Base-by-base conservation (phyloP, 2,797 vertebrate genomes). In the Smutsia temminckii region DNA sequence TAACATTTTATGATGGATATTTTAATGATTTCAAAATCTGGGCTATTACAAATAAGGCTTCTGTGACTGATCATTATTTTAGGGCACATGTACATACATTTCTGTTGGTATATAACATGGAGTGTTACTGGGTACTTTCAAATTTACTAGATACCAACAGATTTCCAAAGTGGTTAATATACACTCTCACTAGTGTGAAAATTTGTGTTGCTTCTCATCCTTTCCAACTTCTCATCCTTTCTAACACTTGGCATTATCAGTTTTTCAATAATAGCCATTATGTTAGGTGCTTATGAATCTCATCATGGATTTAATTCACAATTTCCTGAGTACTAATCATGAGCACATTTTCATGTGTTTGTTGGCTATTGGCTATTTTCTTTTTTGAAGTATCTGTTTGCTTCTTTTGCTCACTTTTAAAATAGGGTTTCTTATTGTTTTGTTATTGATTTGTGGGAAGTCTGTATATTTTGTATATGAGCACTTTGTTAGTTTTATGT, bases 241-340 rank as follows among this genome's bases (percentile, higher is more conserved):
- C 85, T 6, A 57, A 20, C 29, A 79, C 37, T 37, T 85, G 46
- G 14, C 59, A 34, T 77, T 51, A 53, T 20, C n/a, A 80, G n/a
- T n/a, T 34, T 53, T 85, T 89, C 32, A 68, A 29, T 40, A 23
- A n/a, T 63, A 83, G 72, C 49, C 29, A 5, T 68, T 51, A 32
- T 74, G 29, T 37, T 37, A 72, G 34, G 3, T 46, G 11, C 59
- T 78, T 46, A 46, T 64, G 34, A 29, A 1, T 85, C 18, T 68
- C 57, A 68, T 74, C 37, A 11, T 80, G 51, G 59, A 46, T 94
- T 74, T 59, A 40, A 32, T 68, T 79, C 66, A n/a, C n/a, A 79
- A 89, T 74, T 92, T 89, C 59, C 74, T 89, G 51, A 61, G 74
- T 89, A 49, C 23, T 85, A 51, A 66, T 79, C 32, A 72, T 74